These are phyloP conservation scores for Aphis gossypii DNA, from an alignment of 1,140 invertebrate species.

Conservation along the genomic window DNA sequence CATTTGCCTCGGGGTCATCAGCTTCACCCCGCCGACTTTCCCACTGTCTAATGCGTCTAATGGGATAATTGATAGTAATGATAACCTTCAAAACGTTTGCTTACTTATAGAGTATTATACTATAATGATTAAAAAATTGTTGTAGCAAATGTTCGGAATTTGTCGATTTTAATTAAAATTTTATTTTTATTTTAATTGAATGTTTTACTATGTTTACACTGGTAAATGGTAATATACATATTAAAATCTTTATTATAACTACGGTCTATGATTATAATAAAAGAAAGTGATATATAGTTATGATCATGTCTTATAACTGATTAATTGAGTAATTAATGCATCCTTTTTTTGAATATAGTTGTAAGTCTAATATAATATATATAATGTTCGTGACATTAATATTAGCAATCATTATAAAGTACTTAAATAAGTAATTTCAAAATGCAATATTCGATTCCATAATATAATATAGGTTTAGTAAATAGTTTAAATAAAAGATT, in stretches of 20 bases:
- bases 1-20: conserved; percentile 51
- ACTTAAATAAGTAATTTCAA: too few relatives aligned
- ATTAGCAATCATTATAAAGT: background rate
- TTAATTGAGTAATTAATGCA: background rate
- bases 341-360: background rate
- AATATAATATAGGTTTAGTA: background rate
- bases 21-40: conserved; percentile 51
- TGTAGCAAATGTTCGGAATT: background rate
- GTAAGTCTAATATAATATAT: background rate
- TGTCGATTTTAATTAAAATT: background rate
- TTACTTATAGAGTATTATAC: conserved; percentile 4
- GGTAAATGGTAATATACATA: background rate
- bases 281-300: background rate
- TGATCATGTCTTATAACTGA: background rate
- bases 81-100: conserved; percentile 38
- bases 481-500: background rate
- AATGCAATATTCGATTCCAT: too few relatives aligned
- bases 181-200: background rate
- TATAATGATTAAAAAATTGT: conserved; percentile 33
- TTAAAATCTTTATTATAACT: background rate
- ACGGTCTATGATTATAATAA: background rate
- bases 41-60: conserved; percentile 36
- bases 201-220: background rate
- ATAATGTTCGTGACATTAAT: background rate
- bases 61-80: conserved; percentile 42